These are phyloP conservation scores for Psittacula cyanocephala DNA, from an alignment of 2,113 vertebrate genomes.

Conservation along the genomic window DNA sequence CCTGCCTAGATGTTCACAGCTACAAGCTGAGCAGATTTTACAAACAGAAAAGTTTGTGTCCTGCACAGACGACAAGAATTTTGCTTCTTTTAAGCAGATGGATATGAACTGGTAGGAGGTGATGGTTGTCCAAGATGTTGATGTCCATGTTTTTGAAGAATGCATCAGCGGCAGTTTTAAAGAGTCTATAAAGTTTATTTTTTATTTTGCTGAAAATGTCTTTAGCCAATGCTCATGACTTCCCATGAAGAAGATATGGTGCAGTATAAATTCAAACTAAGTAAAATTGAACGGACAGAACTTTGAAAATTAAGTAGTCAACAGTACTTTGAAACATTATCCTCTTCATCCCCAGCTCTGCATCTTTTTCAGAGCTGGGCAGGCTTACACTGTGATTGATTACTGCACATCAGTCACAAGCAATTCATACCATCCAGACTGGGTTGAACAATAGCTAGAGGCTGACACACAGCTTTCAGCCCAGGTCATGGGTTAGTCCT, in stretches of 20 bases:
- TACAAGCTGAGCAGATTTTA: conserved; percentile 15
- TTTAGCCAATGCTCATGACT: neutral
- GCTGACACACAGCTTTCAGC: neutral
- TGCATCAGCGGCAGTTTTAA: neutral
- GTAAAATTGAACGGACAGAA: neutral
- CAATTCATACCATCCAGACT: neutral
- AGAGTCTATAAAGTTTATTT: neutral
- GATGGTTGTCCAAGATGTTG: neutral
- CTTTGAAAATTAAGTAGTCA: neutral
- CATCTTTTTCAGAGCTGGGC: neutral
- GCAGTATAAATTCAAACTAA: neutral
- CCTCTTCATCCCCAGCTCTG: neutral
- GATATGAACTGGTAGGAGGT: neutral
- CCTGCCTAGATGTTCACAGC: conserved; percentile 31
- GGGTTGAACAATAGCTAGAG: neutral
- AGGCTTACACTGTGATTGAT: conserved; percentile 6
- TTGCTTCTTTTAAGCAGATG: neutral
- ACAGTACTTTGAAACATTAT: neutral
- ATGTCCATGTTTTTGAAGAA: neutral
- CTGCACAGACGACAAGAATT: neutral
- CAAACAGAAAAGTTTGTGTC: neutral
- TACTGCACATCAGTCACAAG: neutral
- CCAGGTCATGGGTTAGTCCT: conserved; percentile 20
- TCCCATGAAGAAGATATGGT: neutral
- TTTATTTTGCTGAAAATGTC: neutral